Evolutionary conservation across 2,888 invertebrate species (phyloP).

Genomic region (Idaea straminata): DNA sequence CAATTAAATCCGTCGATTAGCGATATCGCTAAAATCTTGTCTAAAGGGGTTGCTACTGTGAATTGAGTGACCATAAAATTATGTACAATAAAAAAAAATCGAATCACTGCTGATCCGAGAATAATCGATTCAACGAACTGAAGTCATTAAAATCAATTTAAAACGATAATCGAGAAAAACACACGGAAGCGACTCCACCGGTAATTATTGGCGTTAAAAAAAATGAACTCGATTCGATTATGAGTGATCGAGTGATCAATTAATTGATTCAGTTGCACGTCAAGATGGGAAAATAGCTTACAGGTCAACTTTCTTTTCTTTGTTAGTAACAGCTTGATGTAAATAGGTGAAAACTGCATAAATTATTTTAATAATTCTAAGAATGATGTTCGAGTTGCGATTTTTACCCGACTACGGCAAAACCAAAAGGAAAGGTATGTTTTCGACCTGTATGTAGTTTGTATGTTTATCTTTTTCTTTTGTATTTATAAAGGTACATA

Average conservation of each 20-base stretch:
- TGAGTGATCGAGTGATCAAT: slow-evolving; percentile 55
- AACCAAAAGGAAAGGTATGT: no score
- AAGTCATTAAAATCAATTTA: slow-evolving; percentile 58
- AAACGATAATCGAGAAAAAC: slow-evolving; percentile 56
- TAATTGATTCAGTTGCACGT: slow-evolving; percentile 51
- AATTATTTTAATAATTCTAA: neutral
- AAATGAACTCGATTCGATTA: slow-evolving; percentile 58
- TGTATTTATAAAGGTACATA: no score
- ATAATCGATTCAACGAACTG: slow-evolving; percentile 61
- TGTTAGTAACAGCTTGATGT: slow-evolving; percentile 19
- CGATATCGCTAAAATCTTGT: no score
- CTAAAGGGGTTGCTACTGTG: no score
- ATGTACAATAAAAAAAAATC: slow-evolving; percentile 6
- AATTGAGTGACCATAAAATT: slow-evolving; percentile 11
- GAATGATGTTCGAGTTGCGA: neutral
- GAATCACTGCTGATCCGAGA: slow-evolving; percentile 46
- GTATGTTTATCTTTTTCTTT: no score
- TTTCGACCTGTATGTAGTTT: no score
- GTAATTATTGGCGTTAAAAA: slow-evolving; percentile 51
- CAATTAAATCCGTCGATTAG: no score
- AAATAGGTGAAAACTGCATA: slow-evolving; percentile 13
- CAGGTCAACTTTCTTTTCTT: slow-evolving; percentile 65
- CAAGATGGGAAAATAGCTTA: slow-evolving; percentile 55
- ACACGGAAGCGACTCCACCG: slow-evolving; percentile 62
- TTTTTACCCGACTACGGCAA: no score